Base-by-base conservation (phyloP, 2,113 vertebrate species). In the Osmerus mordax region DNA sequence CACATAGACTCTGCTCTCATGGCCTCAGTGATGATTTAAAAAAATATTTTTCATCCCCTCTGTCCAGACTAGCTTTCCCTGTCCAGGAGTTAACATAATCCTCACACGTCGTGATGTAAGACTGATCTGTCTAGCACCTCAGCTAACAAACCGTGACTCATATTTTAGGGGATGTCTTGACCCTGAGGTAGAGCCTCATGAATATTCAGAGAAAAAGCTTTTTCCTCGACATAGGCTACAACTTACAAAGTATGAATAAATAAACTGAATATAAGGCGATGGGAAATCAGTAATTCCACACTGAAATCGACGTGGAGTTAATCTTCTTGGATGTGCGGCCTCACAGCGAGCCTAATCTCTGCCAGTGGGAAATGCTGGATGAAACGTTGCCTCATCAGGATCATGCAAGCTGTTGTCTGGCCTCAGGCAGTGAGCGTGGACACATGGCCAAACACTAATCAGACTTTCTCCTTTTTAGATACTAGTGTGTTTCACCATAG, bases 1-100 rank as follows among this genome's bases (percentile, higher is more conserved):
- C 52, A 16, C 18, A 36, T 65, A 51, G 62, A 18, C 21, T 28
- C 15, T 12, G 29, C 13, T 7, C n/a, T 51, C 62, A 32, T 51
- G 55, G n/a, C 63, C 63, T n/a, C 54, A 21, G 60, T 71, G 36
- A 41, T 59, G 65, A 55, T 36, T 41, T 19, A 19, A 25, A 23
- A 14, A 25, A 11, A 61, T 21, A 1, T 5, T 28, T n/a, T 3
- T 12, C 21, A 14, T 63, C 61, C 5, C 28, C 14, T 29, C 36
- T 41, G 36, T 41, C 29, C 61, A 18, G 29, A 3, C 61, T 11
- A 64, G 29, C 14, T 28, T 18, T 64, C 28, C 36, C 36, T 41
- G 25, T 25, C 25, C 61, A 18, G 16, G 58, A 29, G 29, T 36
- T 32, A 25, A 64, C 28, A 28, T 64, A 64, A 64, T 32, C 61